Conservation (phyloP, 2,113 vertebrate species). For the Melospiza melodia region DNA sequence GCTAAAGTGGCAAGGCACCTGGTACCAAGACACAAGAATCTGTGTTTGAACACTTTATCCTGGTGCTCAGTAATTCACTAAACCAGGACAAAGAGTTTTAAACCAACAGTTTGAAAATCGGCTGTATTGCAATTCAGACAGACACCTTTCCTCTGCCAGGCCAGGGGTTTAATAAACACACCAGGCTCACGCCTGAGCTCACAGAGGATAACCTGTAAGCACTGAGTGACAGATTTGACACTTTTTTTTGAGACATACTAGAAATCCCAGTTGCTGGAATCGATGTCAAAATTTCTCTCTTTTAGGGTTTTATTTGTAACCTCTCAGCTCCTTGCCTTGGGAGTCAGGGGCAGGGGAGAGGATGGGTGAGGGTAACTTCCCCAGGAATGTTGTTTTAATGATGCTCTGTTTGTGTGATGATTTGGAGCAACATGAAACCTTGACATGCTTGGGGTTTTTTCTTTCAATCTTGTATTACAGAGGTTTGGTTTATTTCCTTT, state of each 20-base stretch:
- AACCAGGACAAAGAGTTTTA: not conserved
- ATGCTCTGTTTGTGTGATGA: not conserved
- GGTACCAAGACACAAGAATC: not conserved
- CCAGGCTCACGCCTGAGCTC: constrained; percentile 46
- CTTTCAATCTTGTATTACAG: not conserved
- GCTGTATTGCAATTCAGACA: constrained; percentile 10
- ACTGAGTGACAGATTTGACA: constrained; percentile 33
- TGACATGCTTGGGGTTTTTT: not conserved
- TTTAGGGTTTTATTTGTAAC: constrained; percentile 4
- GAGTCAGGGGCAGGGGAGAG: not conserved
- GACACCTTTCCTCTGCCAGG: constrained; percentile 4
- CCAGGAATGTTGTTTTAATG: not conserved
- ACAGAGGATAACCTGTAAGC: constrained; percentile 37
- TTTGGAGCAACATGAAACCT: not conserved
- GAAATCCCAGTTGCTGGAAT: constrained; percentile 33
- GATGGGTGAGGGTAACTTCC: not conserved
- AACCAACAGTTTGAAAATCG: not conserved
- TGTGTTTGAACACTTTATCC: not conserved
- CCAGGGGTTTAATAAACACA: constrained; percentile 7
- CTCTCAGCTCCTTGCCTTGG: not conserved
- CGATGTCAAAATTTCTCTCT: not conserved
- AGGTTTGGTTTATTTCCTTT: not conserved
- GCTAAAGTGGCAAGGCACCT: not conserved
- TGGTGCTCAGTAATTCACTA: constrained; percentile 21
- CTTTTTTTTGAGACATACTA: constrained; percentile 15